A percentile compares a stretch with the other conserved stretches of the same genome.
phyloP scores from a whole-genome alignment of 2,113 vertebrate genomes.

The Bothrops jararaca region DNA sequence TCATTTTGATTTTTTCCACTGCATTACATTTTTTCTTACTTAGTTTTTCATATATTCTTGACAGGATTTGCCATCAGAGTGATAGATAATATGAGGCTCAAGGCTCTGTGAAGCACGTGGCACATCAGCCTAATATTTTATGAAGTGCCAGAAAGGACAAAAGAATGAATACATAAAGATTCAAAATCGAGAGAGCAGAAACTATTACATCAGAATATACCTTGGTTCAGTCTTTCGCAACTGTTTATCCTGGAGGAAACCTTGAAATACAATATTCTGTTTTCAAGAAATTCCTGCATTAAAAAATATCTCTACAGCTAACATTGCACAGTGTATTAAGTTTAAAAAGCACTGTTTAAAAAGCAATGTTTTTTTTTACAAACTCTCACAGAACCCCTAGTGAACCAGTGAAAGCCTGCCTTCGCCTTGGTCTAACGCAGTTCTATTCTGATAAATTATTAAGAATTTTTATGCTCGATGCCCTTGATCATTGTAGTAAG shows the following conservation, averaged over 20 bases:
- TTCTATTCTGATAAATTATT: background rate
- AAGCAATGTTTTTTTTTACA: background rate
- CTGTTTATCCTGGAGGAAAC: background rate
- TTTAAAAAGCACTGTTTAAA: background rate
- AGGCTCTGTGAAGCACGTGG: constrained; percentile 1
- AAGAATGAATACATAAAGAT: background rate
- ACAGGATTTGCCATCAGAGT: background rate
- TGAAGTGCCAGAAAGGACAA: background rate
- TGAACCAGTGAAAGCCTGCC: background rate
- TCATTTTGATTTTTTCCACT: background rate
- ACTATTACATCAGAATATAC: background rate
- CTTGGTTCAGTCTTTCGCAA: background rate
- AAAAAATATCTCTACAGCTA: background rate
- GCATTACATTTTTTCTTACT: background rate
- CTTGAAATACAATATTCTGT: background rate
- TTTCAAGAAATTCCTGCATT: background rate
- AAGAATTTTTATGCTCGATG: background rate
- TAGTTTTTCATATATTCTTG: constrained; percentile 3
- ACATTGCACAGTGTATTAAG: background rate
- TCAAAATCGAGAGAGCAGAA: background rate
- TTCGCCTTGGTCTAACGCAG: background rate
- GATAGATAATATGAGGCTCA: constrained; percentile 17
- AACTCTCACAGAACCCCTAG: background rate
- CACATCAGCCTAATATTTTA: background rate
- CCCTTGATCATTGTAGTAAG: background rate